A percentile compares a stretch with the other conserved stretches of the same genome.
Conservation (phyloP, 2,113 vertebrate genomes). For the Psilopogon haemacephalus region DNA sequence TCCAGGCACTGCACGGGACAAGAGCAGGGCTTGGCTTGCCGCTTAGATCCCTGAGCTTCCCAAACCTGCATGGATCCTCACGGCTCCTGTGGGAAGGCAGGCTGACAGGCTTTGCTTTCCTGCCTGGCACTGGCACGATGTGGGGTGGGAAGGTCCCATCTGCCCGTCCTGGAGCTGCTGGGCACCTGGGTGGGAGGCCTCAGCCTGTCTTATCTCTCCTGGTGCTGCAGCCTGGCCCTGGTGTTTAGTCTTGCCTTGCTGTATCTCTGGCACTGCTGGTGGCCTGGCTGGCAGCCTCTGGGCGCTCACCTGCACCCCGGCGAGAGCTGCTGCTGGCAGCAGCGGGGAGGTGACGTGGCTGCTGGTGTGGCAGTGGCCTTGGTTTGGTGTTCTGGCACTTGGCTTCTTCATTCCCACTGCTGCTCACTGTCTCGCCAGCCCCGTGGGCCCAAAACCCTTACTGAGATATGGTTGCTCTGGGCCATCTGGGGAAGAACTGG, state of each 20-base stretch:
- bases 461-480: fast-evolving
- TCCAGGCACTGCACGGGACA: too few species aligned
- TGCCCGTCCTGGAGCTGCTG: fast-evolving
- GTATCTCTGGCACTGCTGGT: not conserved
- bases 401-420: not conserved
- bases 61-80: fast-evolving
- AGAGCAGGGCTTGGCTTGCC: not conserved
- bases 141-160: not conserved
- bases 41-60: not conserved
- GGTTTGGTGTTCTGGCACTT: not conserved
- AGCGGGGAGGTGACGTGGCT: not conserved
- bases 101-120: not conserved
- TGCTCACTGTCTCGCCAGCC: fast-evolving
- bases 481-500: fast-evolving
- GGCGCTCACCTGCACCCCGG: not conserved
- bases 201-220: not conserved
- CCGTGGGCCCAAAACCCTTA: not conserved
- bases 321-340: not conserved
- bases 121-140: not conserved
- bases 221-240: fast-evolving
- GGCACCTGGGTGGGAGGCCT: not conserved
- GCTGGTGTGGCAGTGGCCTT: fast-evolving
- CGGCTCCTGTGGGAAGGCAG: not conserved
- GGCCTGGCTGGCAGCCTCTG: not conserved
- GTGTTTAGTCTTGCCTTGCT: conserved; percentile 37